Evolutionary conservation across 2,888 invertebrate species (phyloP).

Genomic region (Eupithecia tripunctaria): DNA sequence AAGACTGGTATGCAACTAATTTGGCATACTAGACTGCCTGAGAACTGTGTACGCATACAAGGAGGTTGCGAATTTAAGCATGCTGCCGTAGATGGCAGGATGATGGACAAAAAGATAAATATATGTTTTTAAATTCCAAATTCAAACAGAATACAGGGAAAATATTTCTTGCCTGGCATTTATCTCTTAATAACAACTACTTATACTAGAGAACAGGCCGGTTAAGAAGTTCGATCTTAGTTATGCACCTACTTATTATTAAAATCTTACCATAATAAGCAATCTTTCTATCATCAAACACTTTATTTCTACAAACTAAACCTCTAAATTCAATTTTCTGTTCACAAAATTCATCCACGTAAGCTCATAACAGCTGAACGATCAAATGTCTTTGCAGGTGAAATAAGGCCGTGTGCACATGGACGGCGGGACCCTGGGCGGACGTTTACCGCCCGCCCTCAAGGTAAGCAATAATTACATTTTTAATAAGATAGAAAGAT

Average conservation of each 20-base stretch:
- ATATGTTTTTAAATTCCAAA: not conserved
- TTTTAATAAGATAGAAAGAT: not conserved
- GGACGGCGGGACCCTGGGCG: constrained; percentile 60
- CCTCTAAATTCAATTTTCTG: constrained; percentile 4
- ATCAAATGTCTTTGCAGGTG: constrained; percentile 66
- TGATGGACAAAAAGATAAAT: not conserved
- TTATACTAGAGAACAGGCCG: too few relatives aligned
- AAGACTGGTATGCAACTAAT: too few relatives aligned
- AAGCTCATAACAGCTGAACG: constrained; percentile 43
- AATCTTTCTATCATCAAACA: not conserved
- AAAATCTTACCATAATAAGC: not conserved
- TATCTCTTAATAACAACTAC: too few relatives aligned
- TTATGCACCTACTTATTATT: too few relatives aligned
- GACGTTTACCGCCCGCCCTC: constrained; percentile 62
- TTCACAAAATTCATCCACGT: constrained; percentile 29
- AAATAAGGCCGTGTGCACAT: constrained; percentile 63
- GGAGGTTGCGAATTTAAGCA: not conserved
- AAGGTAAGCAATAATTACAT: constrained; percentile 51
- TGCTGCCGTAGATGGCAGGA: not conserved
- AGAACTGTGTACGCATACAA: too few relatives aligned
- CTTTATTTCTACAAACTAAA: not conserved
- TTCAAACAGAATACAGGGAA: not conserved
- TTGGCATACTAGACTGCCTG: too few relatives aligned
- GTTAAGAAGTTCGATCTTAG: too few relatives aligned
- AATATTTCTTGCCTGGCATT: too few relatives aligned